These are phyloP conservation scores for Elaphurus davidianus DNA, from an alignment of 2,113 vertebrate species.

Conservation along the genomic window DNA sequence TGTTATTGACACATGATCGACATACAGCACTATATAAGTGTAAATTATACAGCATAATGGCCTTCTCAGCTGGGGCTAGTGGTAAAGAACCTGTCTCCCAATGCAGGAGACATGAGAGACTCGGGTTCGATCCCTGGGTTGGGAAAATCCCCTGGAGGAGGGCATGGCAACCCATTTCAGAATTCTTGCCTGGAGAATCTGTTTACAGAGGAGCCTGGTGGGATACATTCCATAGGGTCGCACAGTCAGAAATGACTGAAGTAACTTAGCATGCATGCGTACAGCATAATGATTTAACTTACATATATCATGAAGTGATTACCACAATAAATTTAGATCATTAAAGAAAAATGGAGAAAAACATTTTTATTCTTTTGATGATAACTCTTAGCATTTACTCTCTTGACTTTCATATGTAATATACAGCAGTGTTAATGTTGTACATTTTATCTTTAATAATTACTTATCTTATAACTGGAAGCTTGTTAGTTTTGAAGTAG, in stretches of 20 bases:
- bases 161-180: neutral
- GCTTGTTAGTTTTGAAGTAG: neutral
- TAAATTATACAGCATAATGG: neutral
- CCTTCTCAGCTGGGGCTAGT: neutral
- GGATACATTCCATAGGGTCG: neutral
- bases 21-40: neutral
- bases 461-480: neutral
- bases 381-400: neutral
- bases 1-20: neutral
- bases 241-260: neutral
- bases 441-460: neutral
- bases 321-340: neutral
- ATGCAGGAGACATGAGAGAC: neutral
- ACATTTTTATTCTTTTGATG: neutral
- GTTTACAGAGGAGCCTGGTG: neutral
- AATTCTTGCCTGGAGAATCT: neutral
- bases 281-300: neutral
- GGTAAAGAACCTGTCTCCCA: neutral
- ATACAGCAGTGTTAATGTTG: neutral
- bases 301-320: neutral
- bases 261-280: neutral
- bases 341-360: neutral
- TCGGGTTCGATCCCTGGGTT: accelerated
- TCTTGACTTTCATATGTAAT: neutral
- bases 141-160: neutral